Conservation (phyloP, 2,113 vertebrate genomes). For the Promerops cafer region DNA sequence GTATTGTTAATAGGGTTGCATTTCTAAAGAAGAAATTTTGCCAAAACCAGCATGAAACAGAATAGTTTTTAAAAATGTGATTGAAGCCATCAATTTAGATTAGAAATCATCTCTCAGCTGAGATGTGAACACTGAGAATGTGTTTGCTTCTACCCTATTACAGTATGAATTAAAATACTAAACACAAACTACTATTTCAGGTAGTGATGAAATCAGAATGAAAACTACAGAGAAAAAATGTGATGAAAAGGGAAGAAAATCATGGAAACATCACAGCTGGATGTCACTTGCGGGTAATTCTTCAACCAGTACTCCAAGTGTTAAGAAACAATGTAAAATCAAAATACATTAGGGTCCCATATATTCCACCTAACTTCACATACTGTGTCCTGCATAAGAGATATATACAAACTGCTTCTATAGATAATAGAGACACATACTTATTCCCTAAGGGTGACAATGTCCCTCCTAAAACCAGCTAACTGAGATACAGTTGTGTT, state of each 20-base stretch:
- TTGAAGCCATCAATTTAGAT: not conserved
- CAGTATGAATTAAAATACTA: not conserved
- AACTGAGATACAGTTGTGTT: not conserved
- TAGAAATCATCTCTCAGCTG: not conserved
- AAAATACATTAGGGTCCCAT: not conserved
- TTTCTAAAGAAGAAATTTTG: not conserved
- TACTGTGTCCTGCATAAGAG: not conserved
- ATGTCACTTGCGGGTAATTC: not conserved
- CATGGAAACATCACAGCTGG: not conserved
- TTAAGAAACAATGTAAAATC: not conserved
- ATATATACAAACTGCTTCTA: not conserved
- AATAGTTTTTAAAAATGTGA: not conserved
- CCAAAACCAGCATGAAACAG: not conserved
- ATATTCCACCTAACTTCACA: not conserved
- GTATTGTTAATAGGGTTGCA: not conserved
- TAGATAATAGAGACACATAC: not conserved
- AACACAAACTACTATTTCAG: not conserved
- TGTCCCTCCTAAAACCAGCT: not conserved
- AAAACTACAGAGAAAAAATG: not conserved
- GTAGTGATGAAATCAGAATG: not conserved
- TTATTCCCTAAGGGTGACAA: not conserved
- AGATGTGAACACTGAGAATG: not conserved
- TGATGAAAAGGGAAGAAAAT: not conserved
- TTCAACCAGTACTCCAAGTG: not conserved
- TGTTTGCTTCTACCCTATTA: not conserved